Evolutionary conservation across 2,888 invertebrate genomes (phyloP), one percentile per base, ranked within the genome.

Genomic region (Trachelus tabidus): DNA sequence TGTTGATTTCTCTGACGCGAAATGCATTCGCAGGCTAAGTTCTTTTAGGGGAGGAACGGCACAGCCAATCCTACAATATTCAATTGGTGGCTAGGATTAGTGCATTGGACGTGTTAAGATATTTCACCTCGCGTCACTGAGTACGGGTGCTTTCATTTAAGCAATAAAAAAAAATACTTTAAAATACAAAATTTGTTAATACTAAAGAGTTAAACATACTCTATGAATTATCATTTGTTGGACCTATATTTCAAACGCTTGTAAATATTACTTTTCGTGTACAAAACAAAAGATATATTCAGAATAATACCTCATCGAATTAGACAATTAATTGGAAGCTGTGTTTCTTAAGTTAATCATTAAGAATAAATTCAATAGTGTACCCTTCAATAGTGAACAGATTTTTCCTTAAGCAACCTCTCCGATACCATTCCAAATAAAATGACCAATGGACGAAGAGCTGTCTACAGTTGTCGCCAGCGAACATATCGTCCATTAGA

Each of bases 21-120:
- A 56, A 56, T 56, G 56, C 23, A 56, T 56, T 56, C 56, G 56
- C 56, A 9, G 56, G 56, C 56, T 56, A 56, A 23, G 23, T 71
- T 71, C 4, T 6, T 71, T 71, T 71, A 31, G 31, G 71, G 33
- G 12, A 34, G 71, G 31, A 71, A 71, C 34, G 12, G 15, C 71
- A 71, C 71, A 71, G 33, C 31, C 71, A 71, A 71, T 31, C 71
- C 3, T 56, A 56, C 9, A 71, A 71, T 71, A 6, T 71, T 71
- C 71, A 34, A 23, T 33, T 31, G 33, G 71, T 71, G 71, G 71
- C 71, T 71, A 71, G 71, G 71, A 71, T 71, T 71, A 34, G 71
- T 71, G 71, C 34, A 34, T 71, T 71, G 71, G 71, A 71, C 71
- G 71, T 34, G 71, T 33, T 31, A 34, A 69, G 71, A 33, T 34